Base-by-base conservation (phyloP, 2,113 vertebrate genomes). In the Rhinichthys klamathensis region DNA sequence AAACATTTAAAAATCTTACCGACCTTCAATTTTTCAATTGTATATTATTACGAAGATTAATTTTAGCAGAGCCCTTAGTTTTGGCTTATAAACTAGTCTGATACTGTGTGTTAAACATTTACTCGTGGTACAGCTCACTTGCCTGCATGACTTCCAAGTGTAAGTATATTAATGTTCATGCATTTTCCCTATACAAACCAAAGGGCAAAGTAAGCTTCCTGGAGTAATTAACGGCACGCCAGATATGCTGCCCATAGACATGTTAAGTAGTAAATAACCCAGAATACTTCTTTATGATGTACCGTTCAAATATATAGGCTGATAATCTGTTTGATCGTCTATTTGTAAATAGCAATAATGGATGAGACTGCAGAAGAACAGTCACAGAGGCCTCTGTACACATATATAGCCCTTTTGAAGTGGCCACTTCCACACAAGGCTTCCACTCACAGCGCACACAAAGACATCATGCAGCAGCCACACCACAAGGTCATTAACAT, bases 401-500 rank as follows among this genome's bases (percentile, higher is more conserved):
- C 49, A 81, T 65, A 84, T 63, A 80, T 74, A 87, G 60, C 75
- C 2, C 41, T 82, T 83, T 84, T 86, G 65, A 87, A 86, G 76
- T 63, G 25, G 72, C 54, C 54, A 74, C 54, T 63, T 72, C 38
- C 38, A 46, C 81, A 89, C 78, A 88, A 88, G 76, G 79, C 88
- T 8, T 79, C 32, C 60, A 80, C 82, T 84, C 78, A 81, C 70
- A 73, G 81, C 78, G 44, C 60, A 27, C 38, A 88, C 63, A 86
- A 83, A 83, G 81, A 60, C 78, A 65, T 74, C 86, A 85, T 83
- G 51, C 77, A 80, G 83, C 60, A 46, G 74, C 58, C 51, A 70
- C 51, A 77, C 86, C 72, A 82, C 77, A 84, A 86, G 78, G 84
- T 86, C 87, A 69, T 30, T 69, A 44, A 61, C 75, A 82, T 84